A percentile compares a stretch with the other conserved stretches of the same genome.
These are phyloP conservation scores for Malurus cyaneus DNA, from an alignment of 2,113 vertebrate species.

Conservation along the genomic window DNA sequence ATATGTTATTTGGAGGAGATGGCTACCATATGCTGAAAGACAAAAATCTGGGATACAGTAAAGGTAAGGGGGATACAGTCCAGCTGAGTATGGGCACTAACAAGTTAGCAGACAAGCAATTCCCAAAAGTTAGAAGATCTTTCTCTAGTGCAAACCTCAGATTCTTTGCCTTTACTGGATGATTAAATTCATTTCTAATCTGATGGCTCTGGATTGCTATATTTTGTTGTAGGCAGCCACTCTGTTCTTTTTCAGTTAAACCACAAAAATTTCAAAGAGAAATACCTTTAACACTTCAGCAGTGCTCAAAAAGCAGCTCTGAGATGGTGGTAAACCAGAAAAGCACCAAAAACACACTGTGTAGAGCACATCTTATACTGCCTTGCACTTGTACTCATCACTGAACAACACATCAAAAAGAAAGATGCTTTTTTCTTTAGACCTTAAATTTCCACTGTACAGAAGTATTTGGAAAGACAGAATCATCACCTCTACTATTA, in stretches of 20 bases:
- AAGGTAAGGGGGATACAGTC: conserved; percentile 84
- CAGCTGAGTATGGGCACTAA: conserved; percentile 70
- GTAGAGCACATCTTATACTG: not conserved
- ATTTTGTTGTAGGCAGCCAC: not conserved
- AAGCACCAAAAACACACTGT: rapidly evolving
- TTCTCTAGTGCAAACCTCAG: not conserved
- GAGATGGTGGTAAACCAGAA: not conserved
- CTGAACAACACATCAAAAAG: not conserved
- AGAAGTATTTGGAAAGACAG: not conserved
- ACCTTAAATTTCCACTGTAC: not conserved
- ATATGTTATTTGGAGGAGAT: conserved; percentile 84
- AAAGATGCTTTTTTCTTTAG: not conserved
- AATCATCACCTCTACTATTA: not conserved
- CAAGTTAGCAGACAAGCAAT: not conserved
- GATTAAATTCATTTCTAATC: not conserved
- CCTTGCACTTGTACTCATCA: not conserved
- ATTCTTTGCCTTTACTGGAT: not conserved
- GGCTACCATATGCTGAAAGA: conserved; percentile 82
- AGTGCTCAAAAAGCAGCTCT: not conserved
- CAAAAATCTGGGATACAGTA: conserved; percentile 80
- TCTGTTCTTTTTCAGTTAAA: not conserved
- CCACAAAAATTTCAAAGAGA: not conserved
- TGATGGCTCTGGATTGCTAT: not conserved
- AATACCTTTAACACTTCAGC: not conserved
- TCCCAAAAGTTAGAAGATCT: not conserved